Evolutionary conservation across 2,888 invertebrate genomes (phyloP).

Genomic region (Coleophora flavipennella): DNA sequence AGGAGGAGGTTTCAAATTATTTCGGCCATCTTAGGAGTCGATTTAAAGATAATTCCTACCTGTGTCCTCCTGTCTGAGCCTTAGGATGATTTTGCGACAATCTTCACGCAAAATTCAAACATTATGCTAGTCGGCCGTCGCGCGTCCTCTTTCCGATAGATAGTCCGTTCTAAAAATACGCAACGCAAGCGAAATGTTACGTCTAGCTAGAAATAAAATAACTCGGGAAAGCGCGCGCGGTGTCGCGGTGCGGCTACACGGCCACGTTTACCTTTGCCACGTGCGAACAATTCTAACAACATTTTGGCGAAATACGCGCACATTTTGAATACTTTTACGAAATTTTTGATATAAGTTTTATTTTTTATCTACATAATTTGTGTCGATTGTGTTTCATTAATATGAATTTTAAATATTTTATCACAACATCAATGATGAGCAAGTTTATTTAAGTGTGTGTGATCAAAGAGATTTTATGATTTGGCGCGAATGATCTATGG

Average conservation of each 20-base stretch:
- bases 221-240: constrained; percentile 31
- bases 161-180: constrained; percentile 35
- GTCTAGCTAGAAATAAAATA: constrained; percentile 51
- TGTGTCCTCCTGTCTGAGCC: too few species aligned
- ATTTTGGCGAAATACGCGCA: constrained; percentile 16
- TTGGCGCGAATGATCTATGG: constrained; percentile 1
- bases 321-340: constrained; percentile 13
- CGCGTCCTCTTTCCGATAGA: constrained; percentile 32
- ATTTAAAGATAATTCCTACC: too few species aligned
- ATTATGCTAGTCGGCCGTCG: constrained; percentile 24
- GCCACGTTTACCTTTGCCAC: constrained; percentile 30
- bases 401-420: neutral
- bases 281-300: constrained; percentile 20
- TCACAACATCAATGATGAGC: neutral
- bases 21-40: too few species aligned
- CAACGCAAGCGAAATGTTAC: constrained; percentile 44
- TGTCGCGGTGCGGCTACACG: constrained; percentile 22
- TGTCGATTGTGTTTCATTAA: too few species aligned
- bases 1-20: too few species aligned
- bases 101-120: constrained; percentile 9
- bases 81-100: too few species aligned
- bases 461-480: too few species aligned
- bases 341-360: constrained; percentile 6
- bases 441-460: too few species aligned
- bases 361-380: too few species aligned